A percentile compares a stretch with the other conserved stretches of the same genome.
Conservation (phyloP, 2,888 invertebrate species). For the Drosophila engyochracea region DNA sequence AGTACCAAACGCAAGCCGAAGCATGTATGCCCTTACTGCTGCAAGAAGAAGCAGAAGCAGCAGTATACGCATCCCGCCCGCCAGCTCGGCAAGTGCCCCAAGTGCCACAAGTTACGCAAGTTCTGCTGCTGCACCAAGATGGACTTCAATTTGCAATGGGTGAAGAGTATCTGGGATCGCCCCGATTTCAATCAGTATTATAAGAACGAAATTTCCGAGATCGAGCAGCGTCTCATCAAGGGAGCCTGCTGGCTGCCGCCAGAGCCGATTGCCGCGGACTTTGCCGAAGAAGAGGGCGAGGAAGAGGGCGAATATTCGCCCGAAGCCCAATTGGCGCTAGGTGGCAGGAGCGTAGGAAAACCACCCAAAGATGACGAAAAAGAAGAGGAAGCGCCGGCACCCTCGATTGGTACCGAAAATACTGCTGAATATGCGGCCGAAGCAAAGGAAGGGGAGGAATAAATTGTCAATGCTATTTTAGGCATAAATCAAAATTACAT, state of each 20-base stretch:
- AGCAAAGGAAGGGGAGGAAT: constrained; percentile 37
- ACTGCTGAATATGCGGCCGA: constrained; percentile 18
- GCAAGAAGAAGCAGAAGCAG: constrained; percentile 69
- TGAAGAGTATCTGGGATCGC: constrained; percentile 81
- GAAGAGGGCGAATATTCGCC: constrained; percentile 34
- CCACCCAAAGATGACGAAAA: constrained; percentile 7
- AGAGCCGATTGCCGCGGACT: constrained; percentile 45
- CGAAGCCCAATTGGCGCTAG: constrained; percentile 56
- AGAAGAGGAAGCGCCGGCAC: neutral
- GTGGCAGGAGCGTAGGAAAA: constrained; percentile 46
- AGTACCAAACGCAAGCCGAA: constrained; percentile 69
- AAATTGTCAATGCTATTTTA: neutral
- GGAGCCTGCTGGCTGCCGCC: constrained; percentile 72
- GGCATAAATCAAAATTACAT: neutral
- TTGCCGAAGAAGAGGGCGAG: constrained; percentile 47
- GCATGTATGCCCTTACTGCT: constrained; percentile 75
- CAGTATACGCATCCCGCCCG: constrained; percentile 66
- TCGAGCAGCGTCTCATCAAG: constrained; percentile 69
- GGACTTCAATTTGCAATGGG: constrained; percentile 80
- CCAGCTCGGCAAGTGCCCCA: constrained; percentile 72
- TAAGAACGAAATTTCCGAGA: constrained; percentile 75
- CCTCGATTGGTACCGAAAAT: constrained; percentile 3
- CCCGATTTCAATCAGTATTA: constrained; percentile 82
- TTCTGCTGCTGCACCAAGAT: constrained; percentile 80
- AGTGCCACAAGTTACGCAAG: constrained; percentile 75